Evolutionary conservation across 2,113 vertebrate genomes (phyloP).

Genomic region (Pterocles gutturalis): DNA sequence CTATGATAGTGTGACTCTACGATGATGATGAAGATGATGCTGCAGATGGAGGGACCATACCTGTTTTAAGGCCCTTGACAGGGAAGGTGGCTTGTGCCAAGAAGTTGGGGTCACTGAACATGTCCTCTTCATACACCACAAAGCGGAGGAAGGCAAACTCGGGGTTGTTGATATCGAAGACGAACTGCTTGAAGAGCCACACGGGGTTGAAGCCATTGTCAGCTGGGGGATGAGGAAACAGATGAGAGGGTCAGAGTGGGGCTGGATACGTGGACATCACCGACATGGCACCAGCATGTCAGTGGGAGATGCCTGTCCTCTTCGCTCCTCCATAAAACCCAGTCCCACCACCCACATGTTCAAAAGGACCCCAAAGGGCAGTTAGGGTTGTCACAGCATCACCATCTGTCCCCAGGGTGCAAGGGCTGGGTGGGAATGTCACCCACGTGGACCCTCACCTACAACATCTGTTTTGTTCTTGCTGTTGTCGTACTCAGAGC

Average conservation of each 20-base stretch:
- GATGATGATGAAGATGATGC: neutral
- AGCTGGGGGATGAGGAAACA: conserved; percentile 31
- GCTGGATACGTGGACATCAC: neutral
- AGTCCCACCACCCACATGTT: neutral
- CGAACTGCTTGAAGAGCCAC: conserved; percentile 86
- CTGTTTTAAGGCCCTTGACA: conserved; percentile 84
- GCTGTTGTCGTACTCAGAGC: conserved; percentile 84
- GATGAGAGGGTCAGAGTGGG: fast-evolving
- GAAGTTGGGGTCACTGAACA: conserved; percentile 92
- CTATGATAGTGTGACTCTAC: too few relatives aligned
- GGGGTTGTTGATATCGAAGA: conserved; percentile 87
- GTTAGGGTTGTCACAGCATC: fast-evolving
- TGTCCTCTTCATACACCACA: conserved; percentile 88
- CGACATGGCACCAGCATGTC: fast-evolving
- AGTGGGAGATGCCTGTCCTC: neutral
- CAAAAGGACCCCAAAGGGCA: neutral
- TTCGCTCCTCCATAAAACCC: neutral
- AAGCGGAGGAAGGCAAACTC: conserved; percentile 87
- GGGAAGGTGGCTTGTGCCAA: conserved; percentile 87
- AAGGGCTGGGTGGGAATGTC: neutral
- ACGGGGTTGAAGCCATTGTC: conserved; percentile 88
- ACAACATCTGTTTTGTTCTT: conserved; percentile 87
- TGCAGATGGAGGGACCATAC: conserved; percentile 15
- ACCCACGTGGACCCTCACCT: conserved; percentile 20
- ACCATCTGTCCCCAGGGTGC: fast-evolving